Percentiles rank a stretch among this genome's conserved stretches.
These are phyloP conservation scores for Apostichopus californicus DNA, from an alignment of 35 echinoderm and acorn worm genomes.

Conservation along the genomic window DNA sequence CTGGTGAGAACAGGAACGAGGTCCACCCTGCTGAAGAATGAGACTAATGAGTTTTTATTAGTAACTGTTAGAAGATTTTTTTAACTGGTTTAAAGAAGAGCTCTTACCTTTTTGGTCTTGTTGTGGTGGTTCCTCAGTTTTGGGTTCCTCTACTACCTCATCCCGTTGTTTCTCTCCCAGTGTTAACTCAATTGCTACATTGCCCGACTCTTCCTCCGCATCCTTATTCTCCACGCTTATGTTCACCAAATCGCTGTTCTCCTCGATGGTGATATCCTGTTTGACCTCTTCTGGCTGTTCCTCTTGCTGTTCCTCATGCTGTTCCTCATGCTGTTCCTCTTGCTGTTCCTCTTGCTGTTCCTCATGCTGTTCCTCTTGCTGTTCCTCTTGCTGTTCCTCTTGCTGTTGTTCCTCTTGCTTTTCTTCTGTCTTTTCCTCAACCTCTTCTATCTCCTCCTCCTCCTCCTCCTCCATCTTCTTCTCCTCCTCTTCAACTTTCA, in stretches of 20 bases:
- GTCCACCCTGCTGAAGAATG: too few species aligned
- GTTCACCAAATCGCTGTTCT: background rate
- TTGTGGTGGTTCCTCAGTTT: background rate
- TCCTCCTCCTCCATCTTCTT: background rate
- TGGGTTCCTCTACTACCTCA: slow-evolving; percentile 10
- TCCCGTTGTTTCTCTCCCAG: slow-evolving; percentile 29
- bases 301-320: background rate
- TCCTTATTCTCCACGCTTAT: background rate
- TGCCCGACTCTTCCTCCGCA: background rate
- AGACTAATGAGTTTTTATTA: too few species aligned
- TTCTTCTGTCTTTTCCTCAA: background rate
- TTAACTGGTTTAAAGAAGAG: background rate
- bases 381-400: background rate
- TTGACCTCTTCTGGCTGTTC: background rate
- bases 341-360: background rate
- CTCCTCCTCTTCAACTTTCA: background rate
- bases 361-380: background rate
- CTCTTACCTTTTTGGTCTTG: slow-evolving; percentile 2
- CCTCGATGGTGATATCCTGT: background rate
- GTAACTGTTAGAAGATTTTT: too few species aligned
- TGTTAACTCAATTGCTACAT: slow-evolving; percentile 51
- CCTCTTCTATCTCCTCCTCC: background rate
- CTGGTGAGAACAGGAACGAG: too few species aligned
- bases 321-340: background rate
- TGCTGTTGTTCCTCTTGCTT: background rate